Conservation (phyloP, 2,113 vertebrate genomes). For the Coptodon rendalli region DNA sequence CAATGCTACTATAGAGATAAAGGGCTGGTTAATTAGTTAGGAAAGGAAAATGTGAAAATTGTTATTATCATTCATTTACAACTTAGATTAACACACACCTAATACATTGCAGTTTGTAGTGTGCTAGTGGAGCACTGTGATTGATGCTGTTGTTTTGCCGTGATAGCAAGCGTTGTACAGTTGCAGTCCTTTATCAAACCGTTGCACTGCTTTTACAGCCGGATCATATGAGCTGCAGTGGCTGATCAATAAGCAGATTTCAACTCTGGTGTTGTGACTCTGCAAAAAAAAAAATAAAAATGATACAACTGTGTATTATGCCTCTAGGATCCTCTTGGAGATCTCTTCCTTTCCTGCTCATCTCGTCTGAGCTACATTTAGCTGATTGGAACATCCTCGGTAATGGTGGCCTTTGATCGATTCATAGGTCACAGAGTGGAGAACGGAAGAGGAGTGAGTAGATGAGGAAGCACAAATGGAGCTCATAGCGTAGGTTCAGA, state of each 20-base stretch:
- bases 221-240: background rate
- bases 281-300: background rate
- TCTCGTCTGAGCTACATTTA: conserved; percentile 25
- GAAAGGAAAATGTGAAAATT: background rate
- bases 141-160: background rate
- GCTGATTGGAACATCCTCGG: conserved; percentile 6
- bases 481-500: background rate
- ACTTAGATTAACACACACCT: background rate
- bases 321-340: background rate
- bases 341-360: background rate
- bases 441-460: background rate
- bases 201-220: background rate
- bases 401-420: conserved; percentile 33
- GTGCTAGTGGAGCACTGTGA: background rate
- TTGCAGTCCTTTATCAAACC: background rate
- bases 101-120: background rate
- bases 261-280: background rate
- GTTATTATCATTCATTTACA: background rate
- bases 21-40: background rate
- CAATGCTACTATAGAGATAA: background rate
- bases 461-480: conserved; percentile 25
- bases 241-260: conserved; percentile 22
- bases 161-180: background rate
- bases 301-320: background rate
- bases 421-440: conserved; percentile 15